Conservation (phyloP, 2,113 vertebrate species). For the Labeo catla region DNA sequence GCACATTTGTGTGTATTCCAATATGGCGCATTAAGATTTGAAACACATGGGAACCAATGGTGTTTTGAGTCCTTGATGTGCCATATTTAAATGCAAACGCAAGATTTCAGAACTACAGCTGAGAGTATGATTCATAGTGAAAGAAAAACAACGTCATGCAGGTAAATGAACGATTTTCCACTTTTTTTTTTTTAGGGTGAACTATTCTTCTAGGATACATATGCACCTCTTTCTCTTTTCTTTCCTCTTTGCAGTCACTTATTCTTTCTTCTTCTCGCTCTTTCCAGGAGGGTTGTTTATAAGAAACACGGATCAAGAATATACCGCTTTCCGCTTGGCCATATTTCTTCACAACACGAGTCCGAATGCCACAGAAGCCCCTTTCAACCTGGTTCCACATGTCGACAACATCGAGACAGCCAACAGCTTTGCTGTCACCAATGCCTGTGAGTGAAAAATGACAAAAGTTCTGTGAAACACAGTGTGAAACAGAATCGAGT, state of each 20-base stretch:
- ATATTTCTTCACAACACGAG: slow-evolving; percentile 99
- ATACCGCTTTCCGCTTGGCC: slow-evolving; percentile 96
- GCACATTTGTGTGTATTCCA: background rate
- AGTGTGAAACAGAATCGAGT: background rate
- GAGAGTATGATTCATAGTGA: background rate
- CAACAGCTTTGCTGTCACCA: slow-evolving; percentile 99
- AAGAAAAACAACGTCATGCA: background rate
- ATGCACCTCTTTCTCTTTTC: background rate
- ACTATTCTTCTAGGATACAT: background rate
- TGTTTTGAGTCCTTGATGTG: background rate
- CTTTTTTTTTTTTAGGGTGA: background rate
- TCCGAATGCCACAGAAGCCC: slow-evolving; percentile 96
- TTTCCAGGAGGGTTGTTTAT: slow-evolving; percentile 96
- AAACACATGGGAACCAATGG: background rate
- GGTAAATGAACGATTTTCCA: background rate
- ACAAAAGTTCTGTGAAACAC: background rate
- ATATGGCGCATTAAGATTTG: background rate
- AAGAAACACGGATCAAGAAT: slow-evolving; percentile 99
- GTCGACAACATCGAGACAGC: slow-evolving; percentile 99
- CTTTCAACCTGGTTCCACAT: slow-evolving; percentile 98
- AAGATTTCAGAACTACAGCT: background rate
- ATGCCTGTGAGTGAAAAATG: slow-evolving; percentile 92
- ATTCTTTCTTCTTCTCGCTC: slow-evolving; percentile 49
- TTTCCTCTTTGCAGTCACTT: background rate
- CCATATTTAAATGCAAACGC: background rate